Percentiles rank a stretch among this genome's conserved stretches.
Conservation (phyloP, 2,113 vertebrate genomes). For the Pardalotus punctatus region DNA sequence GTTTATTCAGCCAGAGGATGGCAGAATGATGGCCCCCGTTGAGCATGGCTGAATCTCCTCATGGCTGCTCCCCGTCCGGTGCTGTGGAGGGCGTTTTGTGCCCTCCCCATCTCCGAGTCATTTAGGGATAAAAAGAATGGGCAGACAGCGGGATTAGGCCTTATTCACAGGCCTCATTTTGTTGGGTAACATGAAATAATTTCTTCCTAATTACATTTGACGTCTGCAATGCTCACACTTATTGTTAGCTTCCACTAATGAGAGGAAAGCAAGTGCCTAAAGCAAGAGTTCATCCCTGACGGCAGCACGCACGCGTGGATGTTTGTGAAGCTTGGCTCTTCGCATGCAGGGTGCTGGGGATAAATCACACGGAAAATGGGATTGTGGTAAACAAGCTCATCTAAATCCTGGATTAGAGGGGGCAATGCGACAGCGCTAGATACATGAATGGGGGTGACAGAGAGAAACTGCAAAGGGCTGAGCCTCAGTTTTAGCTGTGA, state of each 20-base stretch:
- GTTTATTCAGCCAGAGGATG: background rate
- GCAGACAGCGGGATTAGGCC: slow-evolving; percentile 42
- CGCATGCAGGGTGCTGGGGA: background rate
- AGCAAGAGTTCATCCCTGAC: slow-evolving; percentile 9
- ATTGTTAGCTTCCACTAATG: slow-evolving; percentile 29
- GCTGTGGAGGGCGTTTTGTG: background rate
- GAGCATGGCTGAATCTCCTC: background rate
- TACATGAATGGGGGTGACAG: background rate
- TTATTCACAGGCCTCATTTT: background rate
- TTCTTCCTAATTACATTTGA: slow-evolving; percentile 4
- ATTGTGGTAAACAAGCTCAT: slow-evolving; percentile 40
- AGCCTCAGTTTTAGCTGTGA: background rate
- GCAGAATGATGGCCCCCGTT: rapidly evolving
- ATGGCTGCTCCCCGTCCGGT: background rate
- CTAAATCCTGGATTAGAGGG: slow-evolving; percentile 42
- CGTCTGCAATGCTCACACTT: slow-evolving; percentile 27
- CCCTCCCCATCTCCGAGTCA: background rate
- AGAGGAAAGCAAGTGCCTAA: slow-evolving; percentile 24
- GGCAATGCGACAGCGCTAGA: background rate
- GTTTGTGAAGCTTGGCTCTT: background rate
- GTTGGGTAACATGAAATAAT: background rate
- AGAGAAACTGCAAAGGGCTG: background rate
- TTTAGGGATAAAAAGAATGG: background rate
- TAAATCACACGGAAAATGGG: slow-evolving; percentile 30
- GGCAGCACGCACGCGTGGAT: rapidly evolving